A percentile compares a stretch with the other conserved stretches of the same genome.
These are phyloP conservation scores for Vandiemenella viatica DNA, from an alignment of 2,888 invertebrate genomes.

Conservation along the genomic window DNA sequence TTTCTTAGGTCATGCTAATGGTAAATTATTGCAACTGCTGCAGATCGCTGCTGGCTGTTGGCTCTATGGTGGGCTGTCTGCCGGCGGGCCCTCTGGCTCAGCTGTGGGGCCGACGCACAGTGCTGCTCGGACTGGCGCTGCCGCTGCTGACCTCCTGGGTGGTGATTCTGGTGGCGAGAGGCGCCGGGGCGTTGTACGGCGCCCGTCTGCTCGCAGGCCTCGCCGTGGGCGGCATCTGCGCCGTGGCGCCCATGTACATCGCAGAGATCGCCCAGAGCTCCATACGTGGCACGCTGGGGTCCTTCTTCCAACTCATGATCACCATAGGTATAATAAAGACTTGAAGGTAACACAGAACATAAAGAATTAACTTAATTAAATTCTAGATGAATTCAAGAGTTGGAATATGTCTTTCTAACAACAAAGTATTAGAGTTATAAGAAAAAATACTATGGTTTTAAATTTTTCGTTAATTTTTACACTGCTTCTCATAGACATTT, in stretches of 20 bases:
- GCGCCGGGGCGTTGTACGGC: background rate
- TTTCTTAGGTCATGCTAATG: too few species aligned
- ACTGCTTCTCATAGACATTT: too few species aligned
- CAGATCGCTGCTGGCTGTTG: background rate
- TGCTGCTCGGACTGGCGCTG: background rate
- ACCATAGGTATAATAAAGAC: too few species aligned
- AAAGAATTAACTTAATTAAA: too few species aligned
- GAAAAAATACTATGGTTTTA: too few species aligned
- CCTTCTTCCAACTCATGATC: slow-evolving; percentile 75
- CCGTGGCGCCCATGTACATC: slow-evolving; percentile 62
- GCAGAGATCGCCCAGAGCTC: slow-evolving; percentile 74
- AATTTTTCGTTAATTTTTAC: too few species aligned
- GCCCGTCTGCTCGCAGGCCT: background rate
- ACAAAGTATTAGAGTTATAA: too few species aligned
- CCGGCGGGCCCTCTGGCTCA: background rate
- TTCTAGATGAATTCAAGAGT: too few species aligned
- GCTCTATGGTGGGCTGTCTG: background rate
- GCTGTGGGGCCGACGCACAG: background rate
- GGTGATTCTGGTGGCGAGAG: background rate
- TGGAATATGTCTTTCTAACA: too few species aligned
- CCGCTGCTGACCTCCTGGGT: background rate
- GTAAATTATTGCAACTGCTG: too few species aligned
- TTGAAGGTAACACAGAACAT: too few species aligned
- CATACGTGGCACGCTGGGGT: slow-evolving; percentile 69
- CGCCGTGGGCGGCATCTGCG: background rate